Conservation (phyloP, 35 echinoderm and acorn worm species). For the Ophioderma brevispina region DNA sequence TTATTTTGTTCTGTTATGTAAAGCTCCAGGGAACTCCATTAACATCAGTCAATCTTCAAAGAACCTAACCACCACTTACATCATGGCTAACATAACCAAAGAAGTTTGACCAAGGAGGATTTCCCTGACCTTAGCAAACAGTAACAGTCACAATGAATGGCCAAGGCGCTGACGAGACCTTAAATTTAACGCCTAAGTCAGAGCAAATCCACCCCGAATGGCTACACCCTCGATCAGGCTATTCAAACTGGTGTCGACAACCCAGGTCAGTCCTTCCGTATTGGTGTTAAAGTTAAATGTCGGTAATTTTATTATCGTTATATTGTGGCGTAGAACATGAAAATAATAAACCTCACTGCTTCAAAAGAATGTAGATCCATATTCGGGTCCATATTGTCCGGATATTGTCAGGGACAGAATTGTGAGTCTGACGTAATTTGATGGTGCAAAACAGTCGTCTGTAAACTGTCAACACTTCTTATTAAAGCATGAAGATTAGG, state of each 20-base stretch:
- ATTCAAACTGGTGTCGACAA: conserved; percentile 66
- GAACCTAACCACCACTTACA: too few relatives aligned
- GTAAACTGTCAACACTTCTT: too few relatives aligned
- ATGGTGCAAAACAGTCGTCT: too few relatives aligned
- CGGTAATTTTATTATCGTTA: background rate
- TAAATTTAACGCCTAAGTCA: conserved; percentile 26
- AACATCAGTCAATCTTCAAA: too few relatives aligned
- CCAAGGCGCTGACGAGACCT: conserved; percentile 27
- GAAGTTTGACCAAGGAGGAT: conserved; percentile 50
- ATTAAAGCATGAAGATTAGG: too few relatives aligned
- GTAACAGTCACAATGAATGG: conserved; percentile 55
- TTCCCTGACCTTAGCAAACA: conserved; percentile 24
- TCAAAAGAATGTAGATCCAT: background rate
- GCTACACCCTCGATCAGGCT: conserved; percentile 41
- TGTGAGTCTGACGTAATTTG: too few relatives aligned
- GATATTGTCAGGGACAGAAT: too few relatives aligned
- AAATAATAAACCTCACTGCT: background rate
- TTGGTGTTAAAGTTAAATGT: background rate
- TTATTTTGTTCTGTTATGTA: too few relatives aligned
- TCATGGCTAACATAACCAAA: conserved; percentile 50
- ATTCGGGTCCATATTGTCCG: too few relatives aligned
- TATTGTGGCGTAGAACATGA: background rate
- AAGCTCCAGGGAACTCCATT: too few relatives aligned
- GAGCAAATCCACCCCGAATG: conserved; percentile 34
- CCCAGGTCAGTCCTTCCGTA: conserved; percentile 5